phyloP scores from a whole-genome alignment of 2,113 vertebrate genomes.

The Calidris pugnax region DNA sequence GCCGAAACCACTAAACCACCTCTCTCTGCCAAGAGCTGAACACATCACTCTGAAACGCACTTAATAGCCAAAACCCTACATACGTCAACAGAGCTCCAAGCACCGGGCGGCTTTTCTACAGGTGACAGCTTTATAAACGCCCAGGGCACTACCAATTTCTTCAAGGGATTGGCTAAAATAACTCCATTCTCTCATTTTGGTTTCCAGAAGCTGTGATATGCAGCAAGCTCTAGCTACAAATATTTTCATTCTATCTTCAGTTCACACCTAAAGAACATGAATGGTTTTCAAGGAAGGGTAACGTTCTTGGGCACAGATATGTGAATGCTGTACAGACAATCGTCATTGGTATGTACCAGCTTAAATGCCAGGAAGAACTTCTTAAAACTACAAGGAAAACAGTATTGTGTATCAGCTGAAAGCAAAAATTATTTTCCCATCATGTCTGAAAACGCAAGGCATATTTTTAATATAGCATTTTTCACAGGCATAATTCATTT shows the following conservation, averaged over 20 bases:
- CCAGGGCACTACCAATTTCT: not conserved
- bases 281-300: not conserved
- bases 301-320: not conserved
- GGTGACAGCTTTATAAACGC: not conserved
- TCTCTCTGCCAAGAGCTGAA: not conserved
- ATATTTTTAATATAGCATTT: not conserved
- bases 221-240: not conserved
- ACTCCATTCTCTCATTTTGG: not conserved
- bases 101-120: not conserved
- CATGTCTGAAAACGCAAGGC: not conserved
- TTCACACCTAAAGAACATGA: not conserved
- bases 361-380: not conserved
- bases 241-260: not conserved
- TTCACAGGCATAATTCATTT: not conserved
- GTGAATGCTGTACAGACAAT: not conserved
- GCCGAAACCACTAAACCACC: not conserved
- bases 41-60: not conserved
- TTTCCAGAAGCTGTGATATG: not conserved
- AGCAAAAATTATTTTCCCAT: not conserved
- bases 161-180: not conserved
- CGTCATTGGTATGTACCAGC: not conserved
- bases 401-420: not conserved
- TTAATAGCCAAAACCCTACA: not conserved
- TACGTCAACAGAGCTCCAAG: rapidly evolving
- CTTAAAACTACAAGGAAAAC: not conserved